Evolutionary conservation across 92 coral and sea anemone genomes (phyloP).

Genomic region (Zoanthus solanderi): DNA sequence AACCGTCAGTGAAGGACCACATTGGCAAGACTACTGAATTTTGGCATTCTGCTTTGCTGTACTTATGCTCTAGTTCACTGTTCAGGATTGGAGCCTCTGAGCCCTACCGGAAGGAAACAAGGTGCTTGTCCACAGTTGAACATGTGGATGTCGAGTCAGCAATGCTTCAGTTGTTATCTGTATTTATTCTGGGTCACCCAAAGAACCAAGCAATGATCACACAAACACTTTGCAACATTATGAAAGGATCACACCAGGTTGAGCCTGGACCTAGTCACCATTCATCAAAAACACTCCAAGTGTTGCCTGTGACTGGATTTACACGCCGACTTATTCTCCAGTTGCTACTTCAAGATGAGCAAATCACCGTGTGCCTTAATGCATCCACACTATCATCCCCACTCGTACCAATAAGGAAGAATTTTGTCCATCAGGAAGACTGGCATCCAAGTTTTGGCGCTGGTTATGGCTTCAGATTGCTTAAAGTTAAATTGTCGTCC

Average conservation of each 20-base stretch:
- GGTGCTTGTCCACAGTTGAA: conserved; percentile 55
- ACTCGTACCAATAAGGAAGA: conserved; percentile 61
- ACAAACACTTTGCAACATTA: conserved; percentile 78
- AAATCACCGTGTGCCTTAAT: conserved; percentile 72
- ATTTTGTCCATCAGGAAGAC: conserved; percentile 76
- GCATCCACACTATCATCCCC: conserved; percentile 63
- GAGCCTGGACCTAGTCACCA: conserved; percentile 26
- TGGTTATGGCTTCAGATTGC: conserved; percentile 75
- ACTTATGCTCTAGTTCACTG: conserved; percentile 64
- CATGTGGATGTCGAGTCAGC: conserved; percentile 89
- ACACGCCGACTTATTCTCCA: conserved; percentile 88
- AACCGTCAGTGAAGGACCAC: conserved; percentile 82
- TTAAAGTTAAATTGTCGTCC: conserved; percentile 74
- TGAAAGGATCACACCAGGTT: conserved; percentile 57
- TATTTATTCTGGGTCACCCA: conserved; percentile 83
- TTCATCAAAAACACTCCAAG: conserved; percentile 36
- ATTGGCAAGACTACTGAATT: conserved; percentile 79
- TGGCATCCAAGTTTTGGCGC: conserved; percentile 99
- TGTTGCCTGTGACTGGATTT: conserved; percentile 80
- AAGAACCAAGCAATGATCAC: conserved; percentile 86
- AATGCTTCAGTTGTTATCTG: conserved; percentile 73
- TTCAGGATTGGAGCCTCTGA: conserved; percentile 52
- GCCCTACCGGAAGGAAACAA: conserved; percentile 7
- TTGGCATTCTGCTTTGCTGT: conserved; percentile 81
- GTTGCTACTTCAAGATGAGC: conserved; percentile 85